Evolutionary conservation across 2,113 vertebrate genomes (phyloP), one percentile per base, ranked within the genome.

Genomic region (Lophotis ruficrista): DNA sequence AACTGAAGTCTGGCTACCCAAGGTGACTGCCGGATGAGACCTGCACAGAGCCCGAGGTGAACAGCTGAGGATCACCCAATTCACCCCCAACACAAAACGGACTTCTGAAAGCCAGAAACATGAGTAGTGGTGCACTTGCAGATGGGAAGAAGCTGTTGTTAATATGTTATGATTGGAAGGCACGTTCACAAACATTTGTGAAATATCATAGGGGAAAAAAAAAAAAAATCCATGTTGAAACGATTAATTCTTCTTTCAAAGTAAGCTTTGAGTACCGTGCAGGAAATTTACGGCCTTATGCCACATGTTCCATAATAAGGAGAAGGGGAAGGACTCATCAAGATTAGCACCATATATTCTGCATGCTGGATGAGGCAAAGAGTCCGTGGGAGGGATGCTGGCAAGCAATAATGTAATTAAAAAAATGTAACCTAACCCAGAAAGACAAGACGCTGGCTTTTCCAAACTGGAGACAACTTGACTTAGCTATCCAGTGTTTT

Each of bases 131-230:
- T 70, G 79, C 38, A 58, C 53, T 94, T 35, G 56, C 56, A 94
- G 51, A 91, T 75, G 53, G 43, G 60, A 92, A 89, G 56, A 92
- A 84, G 72, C 61, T 70, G 76, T n/a, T 76, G 57, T 70, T 86
- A 88, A 62, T 76, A 68, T 33, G 62, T 93, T 92, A n/a, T 83
- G 92, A 86, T 25, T 94, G 95, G 93, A 94, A 92, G n/a, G 58
- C 54, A 50, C 6, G 2, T 65, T 90, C 58, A 83, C 88, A 96
- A 90, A 95, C 71, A 73, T 66, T 83, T 94, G 76, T 83, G 47
- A 94, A 93, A 47, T 66, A 86, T 61, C 88, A 83, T 0, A 21
- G 37, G 28, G 33, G 7, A n/a, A n/a, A 43, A 24, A 54, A 82
- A 51, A 81, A 91, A 31, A 30, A 31, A 82, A 41, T 22, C 15